Conservation (phyloP, 2,888 invertebrate species). For the Anaspis maculata region DNA sequence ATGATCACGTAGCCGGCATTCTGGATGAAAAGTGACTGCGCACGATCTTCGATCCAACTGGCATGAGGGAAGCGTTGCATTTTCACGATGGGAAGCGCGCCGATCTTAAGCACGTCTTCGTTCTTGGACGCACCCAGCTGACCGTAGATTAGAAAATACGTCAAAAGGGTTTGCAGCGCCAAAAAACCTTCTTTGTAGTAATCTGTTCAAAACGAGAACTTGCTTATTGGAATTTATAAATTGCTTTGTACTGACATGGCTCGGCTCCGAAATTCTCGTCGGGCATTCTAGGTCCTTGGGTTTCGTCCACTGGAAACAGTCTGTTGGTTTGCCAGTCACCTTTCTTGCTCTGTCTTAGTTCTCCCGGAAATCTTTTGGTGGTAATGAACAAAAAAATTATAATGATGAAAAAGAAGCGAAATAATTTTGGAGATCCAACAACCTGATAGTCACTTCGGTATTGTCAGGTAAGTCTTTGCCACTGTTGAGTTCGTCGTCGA, state of each 20-base stretch:
- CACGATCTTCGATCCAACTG: constrained; percentile 55
- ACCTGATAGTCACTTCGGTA: too few relatives aligned
- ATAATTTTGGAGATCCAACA: too few relatives aligned
- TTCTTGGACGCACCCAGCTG: constrained; percentile 10
- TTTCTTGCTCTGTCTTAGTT: too few relatives aligned
- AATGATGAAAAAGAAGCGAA: too few relatives aligned
- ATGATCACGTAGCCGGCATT: constrained; percentile 69
- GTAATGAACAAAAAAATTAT: too few relatives aligned
- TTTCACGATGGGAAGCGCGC: constrained; percentile 38
- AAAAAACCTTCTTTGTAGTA: constrained; percentile 60
- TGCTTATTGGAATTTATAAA: neutral
- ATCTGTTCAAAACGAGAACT: constrained; percentile 39
- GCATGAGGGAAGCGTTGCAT: constrained; percentile 69
- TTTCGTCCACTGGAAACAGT: constrained; percentile 56
- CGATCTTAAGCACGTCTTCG: constrained; percentile 1
- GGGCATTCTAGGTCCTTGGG: constrained; percentile 57
- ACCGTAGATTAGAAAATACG: constrained; percentile 24
- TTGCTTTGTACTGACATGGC: constrained; percentile 41
- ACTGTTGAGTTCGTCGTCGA: too few relatives aligned
- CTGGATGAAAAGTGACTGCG: constrained; percentile 54
- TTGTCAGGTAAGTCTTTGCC: too few relatives aligned
- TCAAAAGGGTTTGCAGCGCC: constrained; percentile 50
- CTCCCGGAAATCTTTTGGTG: too few relatives aligned
- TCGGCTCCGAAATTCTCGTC: constrained; percentile 49
- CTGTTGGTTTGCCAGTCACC: constrained; percentile 67